These are phyloP conservation scores for Alentia gelatinosa DNA, from an alignment of 2,888 invertebrate genomes.

Conservation along the genomic window DNA sequence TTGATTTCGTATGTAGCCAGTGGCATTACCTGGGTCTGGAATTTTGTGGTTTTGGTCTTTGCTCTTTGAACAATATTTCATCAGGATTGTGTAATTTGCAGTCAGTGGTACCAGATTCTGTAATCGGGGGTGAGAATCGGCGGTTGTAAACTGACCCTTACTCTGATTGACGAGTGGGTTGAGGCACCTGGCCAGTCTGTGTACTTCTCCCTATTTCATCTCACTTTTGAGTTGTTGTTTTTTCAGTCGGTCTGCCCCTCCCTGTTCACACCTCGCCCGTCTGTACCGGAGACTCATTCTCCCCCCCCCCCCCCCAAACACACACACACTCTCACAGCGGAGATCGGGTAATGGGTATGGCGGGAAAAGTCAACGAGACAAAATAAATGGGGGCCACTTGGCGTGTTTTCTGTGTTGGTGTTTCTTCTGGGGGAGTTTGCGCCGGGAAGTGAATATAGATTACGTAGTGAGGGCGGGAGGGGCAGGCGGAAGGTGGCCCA, in stretches of 20 bases:
- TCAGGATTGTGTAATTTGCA: too few relatives aligned
- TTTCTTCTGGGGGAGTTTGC: background rate
- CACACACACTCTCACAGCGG: background rate
- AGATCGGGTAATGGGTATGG: background rate
- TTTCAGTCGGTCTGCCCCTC: background rate
- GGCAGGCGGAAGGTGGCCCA: background rate
- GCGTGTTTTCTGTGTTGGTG: background rate
- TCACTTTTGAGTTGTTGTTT: background rate
- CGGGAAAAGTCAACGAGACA: background rate
- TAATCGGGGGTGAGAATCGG: too few relatives aligned
- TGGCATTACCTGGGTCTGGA: too few relatives aligned
- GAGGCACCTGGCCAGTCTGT: background rate
- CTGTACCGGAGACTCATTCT: background rate
- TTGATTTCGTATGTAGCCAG: too few relatives aligned
- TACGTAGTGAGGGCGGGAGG: background rate
- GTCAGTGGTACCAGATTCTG: too few relatives aligned
- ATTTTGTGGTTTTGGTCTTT: too few relatives aligned
- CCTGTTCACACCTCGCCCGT: background rate
- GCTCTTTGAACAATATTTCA: too few relatives aligned
- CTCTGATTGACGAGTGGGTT: too few relatives aligned
- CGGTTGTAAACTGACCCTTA: too few relatives aligned
- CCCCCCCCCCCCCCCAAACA: background rate
- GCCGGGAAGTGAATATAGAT: background rate
- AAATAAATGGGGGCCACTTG: background rate
- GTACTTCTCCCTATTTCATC: background rate